Evolutionary conservation across 1,140 invertebrate genomes (phyloP).

Genomic region (Drosophila pallidifrons): DNA sequence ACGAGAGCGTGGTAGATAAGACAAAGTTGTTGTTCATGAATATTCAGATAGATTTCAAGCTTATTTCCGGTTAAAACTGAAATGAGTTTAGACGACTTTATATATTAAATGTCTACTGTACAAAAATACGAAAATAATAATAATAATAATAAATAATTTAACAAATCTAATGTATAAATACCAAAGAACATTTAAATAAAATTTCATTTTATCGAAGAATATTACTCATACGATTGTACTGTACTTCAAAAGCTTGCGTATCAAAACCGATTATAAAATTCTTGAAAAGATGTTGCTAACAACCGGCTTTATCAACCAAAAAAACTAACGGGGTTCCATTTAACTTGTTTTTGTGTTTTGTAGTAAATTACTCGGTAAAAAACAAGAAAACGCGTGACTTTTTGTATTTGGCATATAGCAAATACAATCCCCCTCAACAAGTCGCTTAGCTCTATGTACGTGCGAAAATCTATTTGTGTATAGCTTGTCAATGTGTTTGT

Average conservation of each 20-base stretch:
- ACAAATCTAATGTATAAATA: too few species aligned
- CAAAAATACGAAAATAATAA: neutral
- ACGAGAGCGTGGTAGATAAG: neutral
- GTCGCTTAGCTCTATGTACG: constrained; percentile 14
- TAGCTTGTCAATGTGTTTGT: constrained; percentile 6
- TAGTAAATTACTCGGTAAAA: constrained; percentile 20
- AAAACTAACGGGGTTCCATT: constrained; percentile 8
- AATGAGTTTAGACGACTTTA: neutral
- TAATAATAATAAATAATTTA: too few species aligned
- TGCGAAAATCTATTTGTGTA: constrained; percentile 34
- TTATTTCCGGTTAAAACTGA: neutral
- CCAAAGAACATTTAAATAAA: neutral
- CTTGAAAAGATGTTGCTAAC: constrained; percentile 23
- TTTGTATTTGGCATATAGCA: constrained; percentile 27
- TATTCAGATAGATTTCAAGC: neutral
- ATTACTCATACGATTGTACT: constrained; percentile 1
- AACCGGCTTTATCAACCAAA: constrained; percentile 39
- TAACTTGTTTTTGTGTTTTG: constrained; percentile 27
- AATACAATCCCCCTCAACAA: constrained; percentile 1
- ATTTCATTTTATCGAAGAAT: neutral
- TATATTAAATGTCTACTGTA: neutral
- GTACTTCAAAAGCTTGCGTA: neutral
- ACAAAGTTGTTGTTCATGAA: neutral
- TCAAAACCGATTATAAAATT: constrained; percentile 1
- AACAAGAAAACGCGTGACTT: constrained; percentile 56